Base-by-base conservation (phyloP, 2,113 vertebrate genomes). In the Dasyornis broadbenti region DNA sequence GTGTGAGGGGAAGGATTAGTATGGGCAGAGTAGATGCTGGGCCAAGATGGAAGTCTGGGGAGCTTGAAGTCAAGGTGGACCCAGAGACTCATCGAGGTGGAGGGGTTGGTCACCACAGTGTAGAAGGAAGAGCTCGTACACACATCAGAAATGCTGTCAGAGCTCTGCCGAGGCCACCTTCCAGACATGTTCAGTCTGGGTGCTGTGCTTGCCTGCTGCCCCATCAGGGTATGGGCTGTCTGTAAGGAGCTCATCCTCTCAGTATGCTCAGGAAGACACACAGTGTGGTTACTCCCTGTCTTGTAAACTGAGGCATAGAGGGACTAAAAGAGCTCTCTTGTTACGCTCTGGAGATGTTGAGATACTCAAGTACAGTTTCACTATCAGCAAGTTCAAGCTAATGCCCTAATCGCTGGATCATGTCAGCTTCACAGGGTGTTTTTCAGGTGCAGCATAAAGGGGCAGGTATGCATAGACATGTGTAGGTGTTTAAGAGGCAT, bases 71-170 rank as follows among this genome's bases (percentile, higher is more conserved):
- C 47, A 26, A 13, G 12, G 39, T 61, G 37, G 28, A 77, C 42
- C 4, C 28, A 68, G 61, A 59, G 37, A 13, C 65, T 39, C 10
- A 9, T 66, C 0, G 0, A 53, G 39, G 57, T 0, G 0, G 47
- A 50, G 1, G 3, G 8, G 8, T 4, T 63, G 14, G 18, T 70
- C 30, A 42, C 23, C 14, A 7, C 11, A 37, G 28, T 16, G 35
- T 40, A 49, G 47, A 54, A 73, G 50, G 14, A 59, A 42, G 50
- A 70, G 21, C 52, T 66, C 0, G 0, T 44, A 15, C 26, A 17
- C 0, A 0, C 15, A 9, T 35, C 33, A 79, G 65, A 60, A 87
- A 33, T 2, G 1, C 20, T 61, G 35, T 56, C 5, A 3, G 31
- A 37, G 35, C 57, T 71, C 13, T 85, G 68, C 28, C 21, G 31